Base-by-base conservation (phyloP, 1,140 invertebrate genomes). In the Asobara japonica region DNA sequence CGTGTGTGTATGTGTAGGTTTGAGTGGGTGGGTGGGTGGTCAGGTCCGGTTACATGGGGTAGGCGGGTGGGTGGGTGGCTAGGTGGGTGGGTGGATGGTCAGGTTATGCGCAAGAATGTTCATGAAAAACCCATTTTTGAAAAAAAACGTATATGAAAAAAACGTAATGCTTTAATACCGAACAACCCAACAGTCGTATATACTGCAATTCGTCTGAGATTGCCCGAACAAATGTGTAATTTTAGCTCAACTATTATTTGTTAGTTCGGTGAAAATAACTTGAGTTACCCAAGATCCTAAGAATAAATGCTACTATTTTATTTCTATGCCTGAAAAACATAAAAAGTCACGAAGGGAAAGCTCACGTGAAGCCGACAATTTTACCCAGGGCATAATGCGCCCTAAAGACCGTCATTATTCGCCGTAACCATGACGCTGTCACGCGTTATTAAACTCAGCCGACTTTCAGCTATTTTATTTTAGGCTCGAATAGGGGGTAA, bases 361-460 rank as follows among this genome's bases (percentile, higher is more conserved):
- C 68, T 62, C 68, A 61, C 69, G 69, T 71, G 38, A 16, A 71
- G 27, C 45, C 64, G 22, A 66, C 45, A 66, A 72, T 72, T 72
- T 72, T 33, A 66, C 22, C 64, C 62, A 27, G 64, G 29, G 62
- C 45, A 72, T 72, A 72, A 72, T 72, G 29, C 64, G 18, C 62
- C 41, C 30, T 72, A 69, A 73, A 73, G 38, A 75, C 71, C 45
- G 65, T 72, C 64, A 76, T 68, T 76, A 76, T 68, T 69, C 20
- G 38, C 41, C 41, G 64, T 72, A 73, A 72, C 74, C 36, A 48
- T 38, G 69, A 38, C 31, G 45, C 41, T 70, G 65, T 71, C 69
- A 76, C 69, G 74, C 68, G 70, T 76, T 76, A 76, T 76, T 76
- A 73, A 76, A 67, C 65, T 48, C 33, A 51, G 41, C 29, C 31